Percentiles rank a stretch among this genome's conserved stretches.
phyloP scores from a whole-genome alignment of 53 echinoderm and acorn worm species.

The Paelopatides confundens region DNA sequence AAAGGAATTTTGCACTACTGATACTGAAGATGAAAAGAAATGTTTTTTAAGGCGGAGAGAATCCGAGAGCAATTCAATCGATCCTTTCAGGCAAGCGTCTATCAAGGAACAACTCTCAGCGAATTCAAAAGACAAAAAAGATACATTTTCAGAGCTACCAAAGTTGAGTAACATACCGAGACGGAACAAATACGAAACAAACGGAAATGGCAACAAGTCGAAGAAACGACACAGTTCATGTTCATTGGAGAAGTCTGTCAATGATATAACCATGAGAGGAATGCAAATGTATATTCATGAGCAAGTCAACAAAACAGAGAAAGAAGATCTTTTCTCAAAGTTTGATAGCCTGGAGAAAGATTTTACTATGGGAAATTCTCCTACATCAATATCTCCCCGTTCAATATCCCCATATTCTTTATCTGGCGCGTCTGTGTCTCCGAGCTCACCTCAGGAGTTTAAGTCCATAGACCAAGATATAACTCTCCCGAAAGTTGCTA shows the following conservation, averaged over 20 bases:
- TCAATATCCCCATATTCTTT: constrained; percentile 37
- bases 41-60: not conserved
- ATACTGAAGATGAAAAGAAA: not conserved
- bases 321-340: constrained; percentile 24
- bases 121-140: not conserved
- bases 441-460: constrained; percentile 21
- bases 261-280: not conserved
- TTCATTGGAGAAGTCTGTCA: not conserved
- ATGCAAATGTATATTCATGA: constrained; percentile 23
- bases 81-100: not conserved
- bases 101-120: not conserved
- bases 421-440: constrained; percentile 4
- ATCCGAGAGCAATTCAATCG: not conserved
- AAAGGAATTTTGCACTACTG: not conserved
- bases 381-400: constrained; percentile 24
- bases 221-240: not conserved
- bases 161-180: constrained; percentile 25
- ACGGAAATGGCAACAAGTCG: not conserved
- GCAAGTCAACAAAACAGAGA: not conserved
- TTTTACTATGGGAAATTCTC: not conserved
- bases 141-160: constrained; percentile 17
- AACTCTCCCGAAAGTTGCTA: not conserved
- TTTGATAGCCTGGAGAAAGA: not conserved
- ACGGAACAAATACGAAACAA: not conserved
- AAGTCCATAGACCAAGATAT: not conserved